These are phyloP conservation scores for Chironex yamaguchii DNA, from an alignment of 30 jellyfish, hydroid and myxozoan species.

Conservation along the genomic window DNA sequence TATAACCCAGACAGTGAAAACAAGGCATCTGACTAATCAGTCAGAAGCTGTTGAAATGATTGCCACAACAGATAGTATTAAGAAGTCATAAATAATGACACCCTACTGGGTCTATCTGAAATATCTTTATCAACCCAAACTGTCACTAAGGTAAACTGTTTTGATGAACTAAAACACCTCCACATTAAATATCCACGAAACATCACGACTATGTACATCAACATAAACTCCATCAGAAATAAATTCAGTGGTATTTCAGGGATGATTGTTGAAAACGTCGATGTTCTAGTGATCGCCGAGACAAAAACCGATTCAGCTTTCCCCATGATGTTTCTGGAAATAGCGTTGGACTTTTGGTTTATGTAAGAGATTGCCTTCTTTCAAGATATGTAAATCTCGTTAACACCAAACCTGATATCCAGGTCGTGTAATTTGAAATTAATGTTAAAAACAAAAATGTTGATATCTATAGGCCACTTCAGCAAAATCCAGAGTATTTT, in stretches of 20 bases:
- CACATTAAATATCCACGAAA: slow-evolving; percentile 29
- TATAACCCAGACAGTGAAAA: no score
- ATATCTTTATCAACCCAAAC: no score
- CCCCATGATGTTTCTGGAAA: slow-evolving; percentile 16
- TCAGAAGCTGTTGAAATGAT: no score
- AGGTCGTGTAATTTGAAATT: not conserved
- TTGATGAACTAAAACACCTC: slow-evolving; percentile 37
- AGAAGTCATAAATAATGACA: no score
- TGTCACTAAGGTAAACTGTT: slow-evolving; percentile 46
- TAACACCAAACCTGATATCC: slow-evolving; percentile 30
- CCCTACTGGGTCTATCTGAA: no score
- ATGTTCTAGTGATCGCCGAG: slow-evolving; percentile 26
- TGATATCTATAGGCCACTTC: slow-evolving; percentile 18
- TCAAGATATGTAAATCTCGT: not conserved
- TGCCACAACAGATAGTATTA: no score
- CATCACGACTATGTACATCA: slow-evolving; percentile 1
- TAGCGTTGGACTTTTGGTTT: slow-evolving; percentile 27
- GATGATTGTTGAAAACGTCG: slow-evolving; percentile 27
- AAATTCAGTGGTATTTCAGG: slow-evolving; percentile 17
- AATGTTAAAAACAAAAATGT: slow-evolving; percentile 12
- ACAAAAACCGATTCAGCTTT: slow-evolving; percentile 27
- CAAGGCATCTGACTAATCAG: no score
- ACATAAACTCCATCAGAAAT: slow-evolving; percentile 12
- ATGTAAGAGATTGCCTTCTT: slow-evolving; percentile 26
- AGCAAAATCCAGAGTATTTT: slow-evolving; percentile 8